A percentile compares a stretch with the other conserved stretches of the same genome.
Evolutionary conservation across 23 tunicate genomes (phyloP).

Genomic region (Corella eumyota): DNA sequence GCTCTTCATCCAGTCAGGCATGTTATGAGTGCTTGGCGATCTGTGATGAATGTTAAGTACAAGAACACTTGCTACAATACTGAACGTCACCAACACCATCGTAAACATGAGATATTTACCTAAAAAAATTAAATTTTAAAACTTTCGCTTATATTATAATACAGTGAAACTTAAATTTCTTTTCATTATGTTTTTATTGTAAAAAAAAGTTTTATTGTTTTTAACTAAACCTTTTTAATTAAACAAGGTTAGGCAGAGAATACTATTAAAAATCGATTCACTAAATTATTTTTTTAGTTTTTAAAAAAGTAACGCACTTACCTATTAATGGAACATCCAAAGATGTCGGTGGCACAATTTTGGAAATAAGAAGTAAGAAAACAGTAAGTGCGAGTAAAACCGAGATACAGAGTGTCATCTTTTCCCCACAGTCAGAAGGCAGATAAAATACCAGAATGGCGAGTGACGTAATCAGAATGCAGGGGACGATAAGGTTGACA

Average conservation of each 20-base stretch:
- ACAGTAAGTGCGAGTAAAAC: constrained; percentile 96
- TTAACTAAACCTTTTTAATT: not conserved
- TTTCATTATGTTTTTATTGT: not conserved
- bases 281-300: not conserved
- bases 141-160: not conserved
- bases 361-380: constrained; percentile 87
- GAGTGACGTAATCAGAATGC: constrained; percentile 89
- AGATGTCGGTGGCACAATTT: constrained; percentile 98
- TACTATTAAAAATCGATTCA: too few species aligned
- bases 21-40: constrained; percentile 68
- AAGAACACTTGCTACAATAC: constrained; percentile 79
- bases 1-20: constrained; percentile 54
- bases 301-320: constrained; percentile 3
- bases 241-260: too few species aligned
- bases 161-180: not conserved
- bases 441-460: constrained; percentile 93
- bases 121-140: constrained; percentile 4
- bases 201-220: not conserved
- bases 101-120: constrained; percentile 95
- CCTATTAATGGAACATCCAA: constrained; percentile 94
- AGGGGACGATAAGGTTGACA: constrained; percentile 89
- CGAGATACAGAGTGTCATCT: constrained; percentile 98
- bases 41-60: constrained; percentile 97
- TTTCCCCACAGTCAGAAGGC: constrained; percentile 98
- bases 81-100: constrained; percentile 89